Base-by-base conservation (phyloP, 2,113 vertebrate species). In the Geothlypis trichas region DNA sequence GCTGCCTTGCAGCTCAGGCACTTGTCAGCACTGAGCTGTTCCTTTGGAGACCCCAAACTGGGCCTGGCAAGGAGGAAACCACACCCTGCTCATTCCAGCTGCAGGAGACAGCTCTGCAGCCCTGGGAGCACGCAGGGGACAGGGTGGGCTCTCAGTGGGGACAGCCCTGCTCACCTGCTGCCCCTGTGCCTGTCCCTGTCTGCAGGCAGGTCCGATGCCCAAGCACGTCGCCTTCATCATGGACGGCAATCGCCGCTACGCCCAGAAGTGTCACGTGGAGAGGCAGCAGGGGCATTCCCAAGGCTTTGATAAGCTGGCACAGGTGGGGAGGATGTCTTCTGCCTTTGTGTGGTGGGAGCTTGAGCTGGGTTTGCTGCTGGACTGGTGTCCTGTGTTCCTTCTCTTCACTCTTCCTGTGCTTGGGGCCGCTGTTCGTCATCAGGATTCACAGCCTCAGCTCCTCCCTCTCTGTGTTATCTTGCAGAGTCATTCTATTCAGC, bases 161-260 rank as follows among this genome's bases (percentile, higher is more conserved):
- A 8, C 46, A 3, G 39, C 10, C 26, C 76, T 28, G 16, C 54
- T 63, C 0, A 1, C 17, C 33, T 30, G 35, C 80, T 33, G 55
- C 0, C 44, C 42, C 7, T 41, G 15, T 33, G 49, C 90, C 35
- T 74, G 59, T 96, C 59, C 65, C 67, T 86, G 5, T 94, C 76
- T 71, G 57, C 90, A 99, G 99, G 98, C 98, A 82, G 99, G 99
- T n/a, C 99, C 99, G 1, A 98, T 99, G 98, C 99, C 99, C 65
- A 99, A 98, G 96, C 99, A 99, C 35, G 97, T 99, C 44, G 99
- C 99, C 18, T 99, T 99, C 97, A 99, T 99, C 97, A 99, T 99
- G 99, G 99, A 99, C 42, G 99, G 99, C 23, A 99, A 99, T 87
- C 98, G 99, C 37, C 99, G 99, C 39, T 99, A 99, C 33, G 99